These are phyloP conservation scores for Drosophila ironensis DNA, from an alignment of 1,140 invertebrate genomes.

Conservation along the genomic window DNA sequence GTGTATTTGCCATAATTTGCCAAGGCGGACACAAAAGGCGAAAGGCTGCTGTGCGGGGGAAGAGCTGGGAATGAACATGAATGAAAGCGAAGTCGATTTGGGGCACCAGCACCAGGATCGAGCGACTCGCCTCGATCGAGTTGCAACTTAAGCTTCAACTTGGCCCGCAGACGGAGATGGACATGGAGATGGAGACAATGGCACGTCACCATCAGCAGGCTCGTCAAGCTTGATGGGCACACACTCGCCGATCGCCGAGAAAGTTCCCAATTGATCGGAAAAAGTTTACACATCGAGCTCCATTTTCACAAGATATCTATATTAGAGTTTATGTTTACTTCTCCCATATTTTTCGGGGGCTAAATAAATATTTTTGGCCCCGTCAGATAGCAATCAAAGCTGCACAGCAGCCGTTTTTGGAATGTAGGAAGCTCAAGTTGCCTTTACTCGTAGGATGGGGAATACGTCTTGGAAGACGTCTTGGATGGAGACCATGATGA, in stretches of 20 bases:
- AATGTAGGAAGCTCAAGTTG: conserved; percentile 59
- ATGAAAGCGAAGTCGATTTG: conserved; percentile 64
- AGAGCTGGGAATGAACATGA: conserved; percentile 28
- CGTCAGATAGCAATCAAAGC: conserved; percentile 68
- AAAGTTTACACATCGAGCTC: too few relatives aligned
- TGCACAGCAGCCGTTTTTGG: conserved; percentile 23
- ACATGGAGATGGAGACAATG: conserved; percentile 57
- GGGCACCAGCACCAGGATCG: conserved; percentile 25
- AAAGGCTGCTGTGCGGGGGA: background rate
- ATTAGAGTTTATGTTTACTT: too few relatives aligned
- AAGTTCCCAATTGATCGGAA: conserved; percentile 20
- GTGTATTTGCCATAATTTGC: conserved; percentile 82
- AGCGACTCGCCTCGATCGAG: conserved; percentile 6
- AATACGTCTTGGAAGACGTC: background rate
- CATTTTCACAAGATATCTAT: too few relatives aligned
- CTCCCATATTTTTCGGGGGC: conserved; percentile 76
- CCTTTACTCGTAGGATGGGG: background rate
- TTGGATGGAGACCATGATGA: conserved; percentile 17
- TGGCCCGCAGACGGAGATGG: background rate
- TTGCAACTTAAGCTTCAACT: conserved; percentile 43
- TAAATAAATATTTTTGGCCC: conserved; percentile 78
- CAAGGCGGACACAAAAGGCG: conserved; percentile 69
- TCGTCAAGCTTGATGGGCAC: conserved; percentile 64
- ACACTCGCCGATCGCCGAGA: conserved; percentile 37
- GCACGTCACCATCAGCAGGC: conserved; percentile 72